These are phyloP conservation scores for Pseudachorutes palmiensis DNA, from an alignment of 1,140 invertebrate species.

Conservation along the genomic window DNA sequence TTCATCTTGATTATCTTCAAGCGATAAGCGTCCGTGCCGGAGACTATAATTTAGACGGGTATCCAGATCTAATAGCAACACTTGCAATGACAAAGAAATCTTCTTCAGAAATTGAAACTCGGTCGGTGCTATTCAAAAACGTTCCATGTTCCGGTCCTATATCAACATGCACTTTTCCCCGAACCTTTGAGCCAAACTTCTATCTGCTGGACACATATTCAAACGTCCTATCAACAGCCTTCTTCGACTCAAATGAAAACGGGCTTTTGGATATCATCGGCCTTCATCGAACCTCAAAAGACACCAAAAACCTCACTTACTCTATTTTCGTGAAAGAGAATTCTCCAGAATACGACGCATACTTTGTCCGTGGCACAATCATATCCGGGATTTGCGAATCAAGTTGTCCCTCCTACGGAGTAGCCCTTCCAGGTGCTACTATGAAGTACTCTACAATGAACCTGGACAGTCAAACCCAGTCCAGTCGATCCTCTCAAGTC, in stretches of 20 bases:
- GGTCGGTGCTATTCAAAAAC: constrained; percentile 69
- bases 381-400: constrained; percentile 45
- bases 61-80: constrained; percentile 79
- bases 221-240: constrained; percentile 62
- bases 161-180: constrained; percentile 30
- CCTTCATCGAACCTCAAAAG: constrained; percentile 47
- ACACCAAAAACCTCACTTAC: constrained; percentile 44
- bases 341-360: constrained; percentile 83
- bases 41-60: constrained; percentile 93
- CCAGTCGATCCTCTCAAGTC: constrained; percentile 71
- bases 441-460: constrained; percentile 78
- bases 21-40: constrained; percentile 75
- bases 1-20: constrained; percentile 50
- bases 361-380: constrained; percentile 91
- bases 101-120: constrained; percentile 45
- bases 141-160: constrained; percentile 48
- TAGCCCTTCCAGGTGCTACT: constrained; percentile 76
- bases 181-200: constrained; percentile 70
- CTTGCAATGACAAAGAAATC: constrained; percentile 42
- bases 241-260: constrained; percentile 85
- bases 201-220: constrained; percentile 47
- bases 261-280: constrained; percentile 72
- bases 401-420: constrained; percentile 61
- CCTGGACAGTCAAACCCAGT: constrained; percentile 64
- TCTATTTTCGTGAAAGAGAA: constrained; percentile 70